Base-by-base conservation (phyloP, 2,113 vertebrate genomes). In the Rhineura floridana region DNA sequence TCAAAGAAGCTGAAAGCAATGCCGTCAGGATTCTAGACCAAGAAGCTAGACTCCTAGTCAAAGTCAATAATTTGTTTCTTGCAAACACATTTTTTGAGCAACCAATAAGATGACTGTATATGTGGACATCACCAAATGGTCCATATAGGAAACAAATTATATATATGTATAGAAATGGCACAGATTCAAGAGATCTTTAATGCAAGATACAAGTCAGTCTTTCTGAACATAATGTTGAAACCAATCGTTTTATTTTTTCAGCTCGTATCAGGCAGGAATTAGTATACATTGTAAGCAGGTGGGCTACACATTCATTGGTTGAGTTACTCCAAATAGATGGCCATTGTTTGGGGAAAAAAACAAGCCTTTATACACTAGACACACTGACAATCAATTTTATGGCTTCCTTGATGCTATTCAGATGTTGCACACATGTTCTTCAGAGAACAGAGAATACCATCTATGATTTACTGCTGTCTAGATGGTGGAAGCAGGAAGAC, bases 391-490 rank as follows among this genome's bases (percentile, higher is more conserved):
- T 73, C 76, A 19, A 42, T 91, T 91, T 89, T 81, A 91, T 86
- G n/a, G 52, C 78, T 67, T 90, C 46, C 48, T 81, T 69, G 33
- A 91, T 82, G 39, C 55, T 83, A 86, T 86, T 94, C 88, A 95
- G 88, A 89, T 89, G 88, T 91, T 90, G 76, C 83, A 81, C 86
- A 93, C 69, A 85, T 93, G 90, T 85, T 92, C 87, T 75, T 10
- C 69, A 91, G 91, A 88, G 95, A 93, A 86, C 1, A 73, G 44
- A 86, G 84, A 73, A 63, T 39, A 85, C 6, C 84, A 63, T n/a
- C 48, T 48, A 89, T 86, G 39, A 87, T 89, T 91, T 91, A 91
- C 30, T 75, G 46, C 83, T 91, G 88, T 59, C 78, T 91, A 91
- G 92, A 93, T 82, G 82, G 25, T 55, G 39, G 36, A 69, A 84